Evolutionary conservation across 2,113 vertebrate species (phyloP).

Genomic region (Prinia subflava): DNA sequence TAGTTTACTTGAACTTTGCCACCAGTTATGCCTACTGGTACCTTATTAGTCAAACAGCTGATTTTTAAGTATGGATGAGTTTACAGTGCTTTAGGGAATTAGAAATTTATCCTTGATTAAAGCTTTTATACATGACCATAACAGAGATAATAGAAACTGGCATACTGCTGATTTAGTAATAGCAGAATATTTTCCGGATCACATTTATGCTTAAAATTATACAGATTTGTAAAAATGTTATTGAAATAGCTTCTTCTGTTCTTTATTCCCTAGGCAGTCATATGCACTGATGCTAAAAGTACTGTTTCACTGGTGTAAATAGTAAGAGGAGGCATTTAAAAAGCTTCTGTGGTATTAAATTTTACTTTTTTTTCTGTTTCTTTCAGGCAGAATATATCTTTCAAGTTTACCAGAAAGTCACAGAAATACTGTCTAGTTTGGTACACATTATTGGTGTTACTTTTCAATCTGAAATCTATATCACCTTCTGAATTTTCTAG

Average conservation of each 20-base stretch:
- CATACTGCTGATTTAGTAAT: background rate
- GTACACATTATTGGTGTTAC: background rate
- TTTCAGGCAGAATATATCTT: background rate
- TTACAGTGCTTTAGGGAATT: background rate
- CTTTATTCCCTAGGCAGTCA: background rate
- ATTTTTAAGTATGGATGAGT: background rate
- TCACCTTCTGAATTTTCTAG: background rate
- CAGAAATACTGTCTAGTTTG: background rate
- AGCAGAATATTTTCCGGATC: background rate
- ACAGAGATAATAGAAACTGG: background rate
- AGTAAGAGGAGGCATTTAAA: background rate
- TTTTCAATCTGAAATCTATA: background rate
- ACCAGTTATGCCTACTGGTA: background rate
- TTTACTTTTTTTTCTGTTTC: background rate
- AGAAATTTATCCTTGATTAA: background rate
- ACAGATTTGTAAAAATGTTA: background rate
- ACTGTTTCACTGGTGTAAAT: background rate
- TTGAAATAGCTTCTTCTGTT: background rate
- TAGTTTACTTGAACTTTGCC: background rate
- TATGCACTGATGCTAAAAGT: background rate
- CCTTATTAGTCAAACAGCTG: background rate
- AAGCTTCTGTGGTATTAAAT: background rate
- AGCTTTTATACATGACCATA: background rate
- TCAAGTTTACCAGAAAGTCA: background rate
- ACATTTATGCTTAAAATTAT: background rate